A percentile compares a stretch with the other conserved stretches of the same genome.
phyloP scores from a whole-genome alignment of 2,113 vertebrate species.

The Piliocolobus tephrosceles region DNA sequence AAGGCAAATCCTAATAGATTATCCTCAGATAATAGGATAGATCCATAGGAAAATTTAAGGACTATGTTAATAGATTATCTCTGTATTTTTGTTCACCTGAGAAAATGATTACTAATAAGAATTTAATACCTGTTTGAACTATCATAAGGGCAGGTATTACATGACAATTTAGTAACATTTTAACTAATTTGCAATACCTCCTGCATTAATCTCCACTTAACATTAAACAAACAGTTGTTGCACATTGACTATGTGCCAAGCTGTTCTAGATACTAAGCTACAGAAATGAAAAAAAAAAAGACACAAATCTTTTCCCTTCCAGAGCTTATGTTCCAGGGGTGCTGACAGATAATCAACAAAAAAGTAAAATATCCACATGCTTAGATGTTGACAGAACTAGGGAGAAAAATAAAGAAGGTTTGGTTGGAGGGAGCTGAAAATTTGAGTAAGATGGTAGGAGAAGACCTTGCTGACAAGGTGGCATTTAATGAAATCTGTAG shows the following conservation, averaged over 20 bases:
- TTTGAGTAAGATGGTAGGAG: neutral
- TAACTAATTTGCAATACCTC: neutral
- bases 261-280: neutral
- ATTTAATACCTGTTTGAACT: neutral
- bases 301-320: neutral
- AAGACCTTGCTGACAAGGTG: neutral
- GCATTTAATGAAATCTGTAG: neutral
- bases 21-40: too few species aligned
- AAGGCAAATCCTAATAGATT: neutral
- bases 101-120: neutral
- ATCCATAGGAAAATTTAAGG: neutral
- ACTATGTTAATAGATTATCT: neutral
- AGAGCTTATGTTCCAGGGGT: neutral
- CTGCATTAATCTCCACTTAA: neutral
- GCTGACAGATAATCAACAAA: neutral
- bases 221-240: neutral
- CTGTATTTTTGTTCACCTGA: neutral
- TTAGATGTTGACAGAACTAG: neutral
- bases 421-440: neutral
- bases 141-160: neutral
- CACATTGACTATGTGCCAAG: neutral
- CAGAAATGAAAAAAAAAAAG: neutral
- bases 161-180: neutral
- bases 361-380: neutral
- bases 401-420: neutral